Conservation (phyloP, 2,113 vertebrate species). For the Oryzias woworae region DNA sequence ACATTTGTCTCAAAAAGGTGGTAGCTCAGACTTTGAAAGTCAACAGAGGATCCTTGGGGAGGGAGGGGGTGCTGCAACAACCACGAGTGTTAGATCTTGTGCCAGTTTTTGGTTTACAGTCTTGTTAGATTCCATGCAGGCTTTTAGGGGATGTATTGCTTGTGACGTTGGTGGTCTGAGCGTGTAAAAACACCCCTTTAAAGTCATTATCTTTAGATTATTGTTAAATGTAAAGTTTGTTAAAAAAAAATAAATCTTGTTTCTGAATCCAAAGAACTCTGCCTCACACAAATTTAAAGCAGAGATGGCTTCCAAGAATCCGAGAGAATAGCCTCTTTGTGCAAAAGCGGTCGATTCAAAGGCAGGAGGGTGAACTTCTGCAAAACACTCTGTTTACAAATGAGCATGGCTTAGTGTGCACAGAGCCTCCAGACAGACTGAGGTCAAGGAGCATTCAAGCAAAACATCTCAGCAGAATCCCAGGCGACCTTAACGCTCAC, state of each 20-base stretch:
- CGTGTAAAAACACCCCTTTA: conserved; percentile 2
- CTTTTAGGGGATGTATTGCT: conserved; percentile 17
- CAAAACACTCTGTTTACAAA: conserved; percentile 68
- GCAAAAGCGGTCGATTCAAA: conserved; percentile 34
- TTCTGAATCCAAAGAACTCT: conserved; percentile 9
- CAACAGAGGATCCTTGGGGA: conserved; percentile 46
- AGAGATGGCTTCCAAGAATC: conserved; percentile 23
- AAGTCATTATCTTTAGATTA: conserved; percentile 6
- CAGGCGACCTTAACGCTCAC: conserved; percentile 9
- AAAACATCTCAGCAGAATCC: conserved; percentile 47
- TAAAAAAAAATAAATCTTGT: conserved; percentile 1
- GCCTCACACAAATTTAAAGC: conserved; percentile 17
- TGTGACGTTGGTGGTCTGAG: conserved; percentile 25
- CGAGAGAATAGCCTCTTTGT: conserved; percentile 59
- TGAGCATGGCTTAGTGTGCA: conserved; percentile 58
- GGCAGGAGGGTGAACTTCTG: conserved; percentile 26
- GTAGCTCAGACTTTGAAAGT: conserved; percentile 36
- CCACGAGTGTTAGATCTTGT: conserved; percentile 26
- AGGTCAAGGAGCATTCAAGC: conserved; percentile 55
- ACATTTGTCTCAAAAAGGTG: conserved; percentile 61
- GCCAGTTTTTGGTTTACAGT: conserved; percentile 43
- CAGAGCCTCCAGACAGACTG: conserved; percentile 53
- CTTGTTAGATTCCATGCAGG: conserved; percentile 46
- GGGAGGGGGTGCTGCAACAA: conserved; percentile 46
- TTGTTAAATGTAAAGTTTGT: not conserved